Conservation (phyloP, 2,113 vertebrate species). For the Oryctolagus cuniculus region mOryCun1.1 NC_091440.1:106770501-106771000, state of each 20-base stretch:
- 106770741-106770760: slow-evolving; percentile 65
- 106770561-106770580: not conserved
- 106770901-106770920: not conserved
- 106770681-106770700: not conserved
- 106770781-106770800: not conserved
- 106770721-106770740: slow-evolving; percentile 12
- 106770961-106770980: not conserved
- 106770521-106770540: not conserved
- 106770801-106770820: not conserved
- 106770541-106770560: not conserved
- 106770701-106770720: slow-evolving; percentile 80
- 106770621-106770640: slow-evolving; percentile 69
- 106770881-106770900: not conserved
- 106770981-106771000: not conserved
- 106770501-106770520: not conserved
- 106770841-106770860: not conserved
- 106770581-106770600: not conserved
- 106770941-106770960: not conserved
- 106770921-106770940: too few species aligned
- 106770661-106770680: slow-evolving; percentile 79
- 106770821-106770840: not conserved
- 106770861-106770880: not conserved
- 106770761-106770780: not conserved
- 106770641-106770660: slow-evolving; percentile 22
- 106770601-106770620: not conserved